Evolutionary conservation across 2,888 invertebrate genomes (phyloP), one percentile per base, ranked within the genome.

Genomic region (Acronicta aceris): DNA sequence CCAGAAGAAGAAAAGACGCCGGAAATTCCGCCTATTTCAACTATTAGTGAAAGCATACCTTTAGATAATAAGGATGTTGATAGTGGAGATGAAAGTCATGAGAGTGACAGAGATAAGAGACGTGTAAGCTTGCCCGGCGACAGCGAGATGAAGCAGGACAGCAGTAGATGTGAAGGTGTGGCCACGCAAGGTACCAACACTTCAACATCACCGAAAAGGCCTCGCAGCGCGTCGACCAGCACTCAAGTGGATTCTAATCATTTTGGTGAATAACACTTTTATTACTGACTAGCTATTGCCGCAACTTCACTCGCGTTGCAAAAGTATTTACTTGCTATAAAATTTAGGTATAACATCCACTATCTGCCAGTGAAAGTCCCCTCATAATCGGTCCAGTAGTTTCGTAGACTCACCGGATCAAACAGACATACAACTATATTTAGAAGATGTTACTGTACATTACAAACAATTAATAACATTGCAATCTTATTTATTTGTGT

Each of bases 171-270:
- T 65, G 92, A 94, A 30, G 90, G 91, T 42, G 86, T 89, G 2
- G 79, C 90, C 13, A 82, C 92, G 3, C 91, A 92, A 65, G 91
- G 91, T 2, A 92, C 94, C 57, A 88, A 92, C 80, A 93, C 91
- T 63, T 86, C 90, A 53, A 83, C 91, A 40, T 96, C 97, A 36
- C 97, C 97, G 64, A 96, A 96, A 89, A 94, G 97, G 90, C 97
- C 97, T 58, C 95, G 97, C 83, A 97, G 97, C 92, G 96, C 97
- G 72, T 97, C 97, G 40, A 97, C 97, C 47, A 97, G 97, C 74
- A 97, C 97, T 9, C 98, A 98, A 95, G 97, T 97, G 78, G 98
- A 98, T 89, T 96, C 97, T 48, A 97, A 97, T 95, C 97, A 97
- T 92, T 98, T 98, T 83, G 97, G 98, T 98, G 93, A 95, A 95